phyloP scores from a whole-genome alignment of 2,888 invertebrate genomes.

The Apotomis turbidana region DNA sequence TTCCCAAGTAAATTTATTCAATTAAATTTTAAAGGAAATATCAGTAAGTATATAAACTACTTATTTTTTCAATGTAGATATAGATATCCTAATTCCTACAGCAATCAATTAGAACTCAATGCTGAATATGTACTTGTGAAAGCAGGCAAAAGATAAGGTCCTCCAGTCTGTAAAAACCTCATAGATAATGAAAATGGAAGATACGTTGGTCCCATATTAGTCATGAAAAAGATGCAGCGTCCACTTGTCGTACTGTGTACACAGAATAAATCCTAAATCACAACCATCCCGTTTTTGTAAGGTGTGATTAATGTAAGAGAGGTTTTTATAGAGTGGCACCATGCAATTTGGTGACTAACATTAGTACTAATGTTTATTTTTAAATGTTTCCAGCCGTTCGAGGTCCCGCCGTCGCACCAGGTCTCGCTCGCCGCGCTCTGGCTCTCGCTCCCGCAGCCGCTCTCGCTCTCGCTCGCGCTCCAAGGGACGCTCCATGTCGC shows the following conservation, averaged over 20 bases:
- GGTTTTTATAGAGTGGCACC: constrained; percentile 12
- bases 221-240: no score
- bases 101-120: neutral
- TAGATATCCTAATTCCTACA: no score
- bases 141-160: constrained; percentile 1
- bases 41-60: no score
- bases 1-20: constrained; percentile 5
- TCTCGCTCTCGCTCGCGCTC: constrained; percentile 81
- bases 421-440: constrained; percentile 82
- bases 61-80: no score
- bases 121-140: constrained; percentile 7
- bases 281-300: no score
- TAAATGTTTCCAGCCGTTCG: constrained; percentile 78
- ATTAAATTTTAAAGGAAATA: no score
- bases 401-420: constrained; percentile 86
- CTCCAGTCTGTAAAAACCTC: constrained; percentile 11
- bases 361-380: constrained; percentile 15
- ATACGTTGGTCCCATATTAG: no score
- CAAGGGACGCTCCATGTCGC: constrained; percentile 78
- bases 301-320: neutral
- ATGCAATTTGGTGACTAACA: neutral
- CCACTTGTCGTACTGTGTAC: no score
- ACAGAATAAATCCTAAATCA: no score
- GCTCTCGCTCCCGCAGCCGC: constrained; percentile 77
- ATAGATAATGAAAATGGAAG: neutral